These are phyloP conservation scores for Buathra laborator DNA, from an alignment of 2,888 invertebrate genomes.

Conservation along the genomic window DNA sequence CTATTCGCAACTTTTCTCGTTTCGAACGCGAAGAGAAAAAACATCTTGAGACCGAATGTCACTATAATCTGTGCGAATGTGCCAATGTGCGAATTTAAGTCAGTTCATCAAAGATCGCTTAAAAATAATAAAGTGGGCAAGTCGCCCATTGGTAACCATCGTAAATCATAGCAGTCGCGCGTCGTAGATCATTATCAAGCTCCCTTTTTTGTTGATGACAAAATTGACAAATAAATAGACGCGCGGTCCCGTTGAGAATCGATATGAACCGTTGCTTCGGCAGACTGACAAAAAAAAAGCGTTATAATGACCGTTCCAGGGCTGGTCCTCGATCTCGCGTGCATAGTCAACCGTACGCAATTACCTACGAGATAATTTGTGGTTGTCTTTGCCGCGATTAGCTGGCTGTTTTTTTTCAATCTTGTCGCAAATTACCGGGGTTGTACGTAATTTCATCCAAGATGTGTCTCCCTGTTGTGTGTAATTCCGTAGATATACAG, in stretches of 20 bases:
- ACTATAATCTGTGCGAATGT: background rate
- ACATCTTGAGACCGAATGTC: background rate
- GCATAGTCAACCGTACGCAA: conserved; percentile 74
- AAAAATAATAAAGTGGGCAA: conserved; percentile 44
- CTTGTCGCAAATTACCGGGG: conserved; percentile 70
- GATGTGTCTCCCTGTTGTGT: conserved; percentile 21
- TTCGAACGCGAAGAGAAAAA: background rate
- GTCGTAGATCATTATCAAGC: conserved; percentile 72
- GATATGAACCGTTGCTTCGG: conserved; percentile 49
- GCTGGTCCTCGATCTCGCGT: conserved; percentile 66
- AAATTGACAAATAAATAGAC: conserved; percentile 41
- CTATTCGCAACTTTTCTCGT: background rate
- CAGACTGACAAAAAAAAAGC: conserved; percentile 46
- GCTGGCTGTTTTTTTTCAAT: conserved; percentile 68
- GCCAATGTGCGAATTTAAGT: background rate
- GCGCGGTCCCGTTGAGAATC: conserved; percentile 31
- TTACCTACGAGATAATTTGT: conserved; percentile 75
- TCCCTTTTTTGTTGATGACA: conserved; percentile 48
- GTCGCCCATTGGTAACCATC: conserved; percentile 69
- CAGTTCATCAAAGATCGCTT: conserved; percentile 6
- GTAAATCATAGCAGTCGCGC: conserved; percentile 67
- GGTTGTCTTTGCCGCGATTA: conserved; percentile 76
- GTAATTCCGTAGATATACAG: background rate
- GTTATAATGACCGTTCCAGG: conserved; percentile 73
- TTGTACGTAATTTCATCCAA: conserved; percentile 68